Base-by-base conservation (phyloP, 2,797 vertebrate genomes). In the Tapirus indicus region DNA sequence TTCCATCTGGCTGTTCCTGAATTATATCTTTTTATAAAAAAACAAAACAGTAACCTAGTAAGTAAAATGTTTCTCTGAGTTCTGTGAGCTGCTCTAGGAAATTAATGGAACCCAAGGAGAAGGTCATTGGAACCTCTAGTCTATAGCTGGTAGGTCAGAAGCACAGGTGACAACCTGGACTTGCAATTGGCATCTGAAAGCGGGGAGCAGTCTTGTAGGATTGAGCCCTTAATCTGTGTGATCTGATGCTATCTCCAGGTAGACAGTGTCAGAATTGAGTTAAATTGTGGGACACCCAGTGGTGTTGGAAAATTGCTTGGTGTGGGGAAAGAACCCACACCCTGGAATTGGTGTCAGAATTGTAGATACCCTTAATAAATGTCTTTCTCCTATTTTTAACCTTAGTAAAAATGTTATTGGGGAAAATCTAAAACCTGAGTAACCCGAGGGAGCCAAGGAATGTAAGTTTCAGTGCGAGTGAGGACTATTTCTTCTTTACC, bases 371-470 rank as follows among this genome's bases (percentile, higher is more conserved):
- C 14, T 96, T 49, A 83, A 38, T 83, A 95, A 84, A 62, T 87
- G 47, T 38, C 7, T 79, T 91, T 95, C 60, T 92, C 12, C 32
- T 91, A 25, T 82, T 94, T 80, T 94, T 14, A 84, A 85, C 23
- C 21, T 85, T 60, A 68, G 29, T 92, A 79, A 92, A 92, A 84
- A 92, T 74, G 16, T 83, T 88, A 58, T 27, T 79, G 38, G 32
- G 66, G 35, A 89, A 92, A 92, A 88, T 79, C 16, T 92, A 56
- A 91, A 92, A 75, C 35, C 47, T 69, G 32, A 94, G 82, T 56
- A 88, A 78, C 18, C 18, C 27, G 58, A 17, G 25, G 14, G 29
- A 86, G 35, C 27, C 44, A 82, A 90, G 32, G 58, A 79, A 62
- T 23, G 4, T 80, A 66, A 91, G 68, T 17, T 75, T 66, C 35